phyloP scores from a whole-genome alignment of 2,113 vertebrate species.

The Lichenostomus cassidix region DNA sequence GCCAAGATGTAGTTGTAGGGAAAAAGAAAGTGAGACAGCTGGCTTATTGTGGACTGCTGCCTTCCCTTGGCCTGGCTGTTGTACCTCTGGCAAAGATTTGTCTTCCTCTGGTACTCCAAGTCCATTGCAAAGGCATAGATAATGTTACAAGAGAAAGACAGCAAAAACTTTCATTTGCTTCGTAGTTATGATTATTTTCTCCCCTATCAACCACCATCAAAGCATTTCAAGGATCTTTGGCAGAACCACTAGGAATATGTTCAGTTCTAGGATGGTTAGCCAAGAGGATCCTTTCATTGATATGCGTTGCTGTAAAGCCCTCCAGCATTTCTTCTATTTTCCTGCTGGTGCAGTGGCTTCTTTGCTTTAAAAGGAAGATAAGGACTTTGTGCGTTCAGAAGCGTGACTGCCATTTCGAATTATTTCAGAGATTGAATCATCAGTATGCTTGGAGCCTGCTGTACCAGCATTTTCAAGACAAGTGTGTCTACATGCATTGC shows the following conservation, averaged over 20 bases:
- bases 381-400: conserved; percentile 43
- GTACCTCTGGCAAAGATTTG: not conserved
- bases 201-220: not conserved
- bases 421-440: conserved; percentile 52
- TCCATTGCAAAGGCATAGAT: not conserved
- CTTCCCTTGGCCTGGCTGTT: not conserved
- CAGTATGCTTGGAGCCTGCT: conserved; percentile 34
- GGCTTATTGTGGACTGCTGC: not conserved
- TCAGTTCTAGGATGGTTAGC: not conserved
- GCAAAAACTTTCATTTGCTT: not conserved
- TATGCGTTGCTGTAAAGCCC: conserved; percentile 29
- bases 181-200: not conserved
- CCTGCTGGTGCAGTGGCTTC: not conserved
- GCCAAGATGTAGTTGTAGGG: not conserved
- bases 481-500: not conserved
- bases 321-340: conserved; percentile 14
- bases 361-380: conserved; percentile 52
- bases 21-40: not conserved
- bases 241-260: not conserved
- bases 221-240: conserved; percentile 5
- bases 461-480: conserved; percentile 39
- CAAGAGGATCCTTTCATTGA: conserved; percentile 46
- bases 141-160: not conserved
- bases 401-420: conserved; percentile 32
- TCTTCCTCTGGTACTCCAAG: not conserved